Conservation (phyloP, 35 echinoderm and acorn worm species). For the Hemicentrotus pulcherrimus region DNA sequence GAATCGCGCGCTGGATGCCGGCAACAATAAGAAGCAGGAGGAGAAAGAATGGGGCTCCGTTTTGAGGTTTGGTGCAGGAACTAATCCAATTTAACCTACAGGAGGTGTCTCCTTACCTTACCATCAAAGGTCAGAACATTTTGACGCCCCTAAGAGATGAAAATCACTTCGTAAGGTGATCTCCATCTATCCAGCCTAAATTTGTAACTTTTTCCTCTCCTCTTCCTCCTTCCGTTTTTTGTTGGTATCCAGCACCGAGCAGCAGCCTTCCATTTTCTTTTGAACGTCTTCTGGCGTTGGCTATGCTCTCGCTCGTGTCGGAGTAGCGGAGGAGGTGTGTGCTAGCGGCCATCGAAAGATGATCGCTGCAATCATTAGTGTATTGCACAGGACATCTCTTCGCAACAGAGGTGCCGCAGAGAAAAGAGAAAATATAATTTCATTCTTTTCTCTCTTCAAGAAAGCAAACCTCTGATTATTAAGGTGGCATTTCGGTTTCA, state of each 20-base stretch:
- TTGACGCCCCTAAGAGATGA: conserved; percentile 46
- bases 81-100: conserved; percentile 51
- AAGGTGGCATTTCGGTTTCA: not conserved
- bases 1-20: conserved; percentile 13
- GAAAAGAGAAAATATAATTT: conserved; percentile 15
- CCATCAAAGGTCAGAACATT: conserved; percentile 53
- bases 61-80: conserved; percentile 52
- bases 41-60: conserved; percentile 17
- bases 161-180: conserved; percentile 53
- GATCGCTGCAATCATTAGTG: conserved; percentile 49
- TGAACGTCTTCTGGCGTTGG: not conserved
- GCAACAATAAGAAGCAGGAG: conserved; percentile 20
- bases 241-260: not conserved
- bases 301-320: not conserved
- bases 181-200: not conserved
- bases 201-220: not conserved
- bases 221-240: not conserved
- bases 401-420: conserved; percentile 12
- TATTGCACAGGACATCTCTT: conserved; percentile 18
- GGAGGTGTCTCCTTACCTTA: conserved; percentile 40
- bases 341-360: conserved; percentile 45
- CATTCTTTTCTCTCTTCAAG: not conserved
- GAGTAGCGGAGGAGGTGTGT: not conserved
- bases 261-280: not conserved
- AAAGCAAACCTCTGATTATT: not conserved